Base-by-base conservation (phyloP, 2,113 vertebrate genomes). In the Melanerpes formicivorus region DNA sequence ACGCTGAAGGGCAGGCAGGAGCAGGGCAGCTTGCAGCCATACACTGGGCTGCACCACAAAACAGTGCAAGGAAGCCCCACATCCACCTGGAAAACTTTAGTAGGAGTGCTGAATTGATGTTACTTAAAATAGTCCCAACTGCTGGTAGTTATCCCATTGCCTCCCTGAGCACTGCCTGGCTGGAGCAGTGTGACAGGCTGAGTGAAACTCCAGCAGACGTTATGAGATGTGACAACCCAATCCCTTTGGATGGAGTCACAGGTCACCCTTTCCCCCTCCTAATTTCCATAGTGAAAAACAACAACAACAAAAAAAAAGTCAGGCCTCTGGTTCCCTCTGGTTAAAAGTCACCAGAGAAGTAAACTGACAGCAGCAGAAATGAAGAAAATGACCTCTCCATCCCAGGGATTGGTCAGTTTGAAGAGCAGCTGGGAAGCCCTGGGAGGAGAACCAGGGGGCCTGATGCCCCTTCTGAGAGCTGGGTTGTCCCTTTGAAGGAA, bases 401-500 rank as follows among this genome's bases (percentile, higher is more conserved):
- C 48, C 93, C 93, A 95, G 93, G 2, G 8, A 77, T 29, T 90
- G 94, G 93, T 71, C 95, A 95, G 37, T 87, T 83, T 92, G 87
- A 72, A 95, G 81, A 40, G 23, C 71, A 46, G 70, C 69, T 67
- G 83, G 72, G 59, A 76, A 66, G 79, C 5, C 56, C 32, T 71
- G 84, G 93, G 89, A 94, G 78, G 63, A 48, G 70, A 75, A 85
- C 89, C 88, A 88, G 79, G 81, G 40, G 77, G 32, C 79, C 79
- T 15, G 72, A 60, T 92, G 80, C 44, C 78, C 44, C 87, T 70
- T 70, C 69, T 64, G 89, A 87, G 80, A 70, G 63, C 84, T 46
- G 72, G 54, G 64, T 14, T 87, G 48, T 17, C 66, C 72, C 93
- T 95, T 93, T 95, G 89, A 96, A 94, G 95, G 80, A 87, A 94